Conservation (phyloP, 2,797 vertebrate genomes). For the Pantherophis vulpinus region DNA sequence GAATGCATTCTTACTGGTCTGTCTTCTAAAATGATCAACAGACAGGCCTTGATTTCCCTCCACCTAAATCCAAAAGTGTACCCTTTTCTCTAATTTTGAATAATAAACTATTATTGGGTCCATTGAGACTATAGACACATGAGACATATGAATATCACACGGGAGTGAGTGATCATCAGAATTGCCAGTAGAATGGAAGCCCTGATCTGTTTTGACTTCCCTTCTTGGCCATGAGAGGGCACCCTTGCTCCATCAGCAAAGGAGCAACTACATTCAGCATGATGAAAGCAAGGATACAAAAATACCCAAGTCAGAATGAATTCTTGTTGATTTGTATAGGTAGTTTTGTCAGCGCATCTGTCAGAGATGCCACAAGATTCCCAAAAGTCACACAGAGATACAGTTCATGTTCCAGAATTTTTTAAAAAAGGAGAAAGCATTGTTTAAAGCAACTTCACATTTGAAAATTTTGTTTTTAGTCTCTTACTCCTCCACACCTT, state of each 20-base stretch:
- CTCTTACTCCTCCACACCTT: background rate
- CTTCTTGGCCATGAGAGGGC: constrained; percentile 51
- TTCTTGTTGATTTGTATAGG: background rate
- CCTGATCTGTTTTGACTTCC: constrained; percentile 6
- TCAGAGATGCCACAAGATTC: background rate
- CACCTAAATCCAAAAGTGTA: background rate
- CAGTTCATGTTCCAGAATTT: background rate
- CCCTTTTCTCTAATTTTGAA: background rate
- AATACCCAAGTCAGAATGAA: background rate
- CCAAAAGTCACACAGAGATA: background rate
- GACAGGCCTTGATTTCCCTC: background rate
- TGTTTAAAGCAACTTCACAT: constrained; percentile 56
- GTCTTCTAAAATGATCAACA: background rate
- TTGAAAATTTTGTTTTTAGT: constrained; percentile 3
- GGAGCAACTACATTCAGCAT: constrained; percentile 27
- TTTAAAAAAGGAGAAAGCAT: background rate
- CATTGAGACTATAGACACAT: background rate
- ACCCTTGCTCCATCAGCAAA: constrained; percentile 43
- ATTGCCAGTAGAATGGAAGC: background rate
- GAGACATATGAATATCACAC: background rate
- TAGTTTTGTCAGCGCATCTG: constrained; percentile 26
- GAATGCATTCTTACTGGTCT: background rate
- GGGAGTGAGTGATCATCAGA: background rate
- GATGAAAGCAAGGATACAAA: constrained; percentile 21
- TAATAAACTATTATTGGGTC: background rate